phyloP scores from a whole-genome alignment of 2,888 invertebrate genomes.

The Eristalis intricaria region DNA sequence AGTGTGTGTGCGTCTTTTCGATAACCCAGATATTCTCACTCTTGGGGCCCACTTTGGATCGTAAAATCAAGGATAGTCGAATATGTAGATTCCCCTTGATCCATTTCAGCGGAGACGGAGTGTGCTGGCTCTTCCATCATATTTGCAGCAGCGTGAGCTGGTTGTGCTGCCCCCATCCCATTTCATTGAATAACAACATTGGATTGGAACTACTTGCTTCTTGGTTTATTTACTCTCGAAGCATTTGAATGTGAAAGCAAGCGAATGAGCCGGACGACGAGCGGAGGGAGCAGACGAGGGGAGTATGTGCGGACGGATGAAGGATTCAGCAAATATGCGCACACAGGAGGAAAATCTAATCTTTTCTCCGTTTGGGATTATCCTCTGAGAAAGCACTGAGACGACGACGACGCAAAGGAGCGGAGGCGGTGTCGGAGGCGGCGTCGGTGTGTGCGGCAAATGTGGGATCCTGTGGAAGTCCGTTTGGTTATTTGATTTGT shows the following conservation, averaged over 20 bases:
- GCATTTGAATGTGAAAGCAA: slow-evolving; percentile 20
- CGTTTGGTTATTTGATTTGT: slow-evolving; percentile 58
- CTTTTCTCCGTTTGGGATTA: slow-evolving; percentile 49
- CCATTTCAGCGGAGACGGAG: slow-evolving; percentile 33
- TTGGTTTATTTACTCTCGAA: slow-evolving; percentile 44
- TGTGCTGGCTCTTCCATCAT: slow-evolving; percentile 52
- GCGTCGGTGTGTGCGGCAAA: background rate
- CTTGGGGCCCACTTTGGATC: slow-evolving; percentile 1
- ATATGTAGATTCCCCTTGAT: slow-evolving; percentile 28
- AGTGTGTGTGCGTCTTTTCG: background rate
- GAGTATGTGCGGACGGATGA: background rate
- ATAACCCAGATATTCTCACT: slow-evolving; percentile 16
- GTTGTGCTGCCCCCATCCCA: background rate
- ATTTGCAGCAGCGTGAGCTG: slow-evolving; percentile 13
- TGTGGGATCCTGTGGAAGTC: slow-evolving; percentile 41
- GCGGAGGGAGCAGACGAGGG: background rate
- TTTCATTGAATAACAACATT: slow-evolving; percentile 31
- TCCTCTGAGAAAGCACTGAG: slow-evolving; percentile 5
- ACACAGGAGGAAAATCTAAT: slow-evolving; percentile 34
- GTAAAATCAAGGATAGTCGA: slow-evolving; percentile 43
- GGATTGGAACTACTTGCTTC: slow-evolving; percentile 37
- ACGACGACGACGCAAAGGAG: background rate
- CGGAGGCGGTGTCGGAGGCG: background rate
- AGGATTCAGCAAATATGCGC: slow-evolving; percentile 35
- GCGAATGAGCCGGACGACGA: background rate